Evolutionary conservation across 2,113 vertebrate genomes (phyloP).

Genomic region (mouse (Mus musculus)): GRCm39 chr12:8535501-8536000

Average conservation of each 20-base stretch:
- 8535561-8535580: background rate
- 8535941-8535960: background rate
- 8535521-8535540: background rate
- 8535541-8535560: background rate
- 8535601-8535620: background rate
- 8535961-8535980: background rate
- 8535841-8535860: background rate
- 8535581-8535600: background rate
- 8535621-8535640: background rate
- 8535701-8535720: background rate
- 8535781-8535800: background rate
- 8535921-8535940: too few relatives aligned
- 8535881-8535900: too few relatives aligned
- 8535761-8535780: background rate
- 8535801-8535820: background rate
- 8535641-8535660: rapidly evolving
- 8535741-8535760: background rate
- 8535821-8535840: background rate
- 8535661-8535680: background rate
- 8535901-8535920: too few relatives aligned
- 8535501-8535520: background rate
- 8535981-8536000: background rate
- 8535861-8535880: background rate
- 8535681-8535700: background rate
- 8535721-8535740: background rate